These are phyloP conservation scores for Ranitomeya variabilis DNA, from an alignment of 2,113 vertebrate genomes.

Conservation along the genomic window DNA sequence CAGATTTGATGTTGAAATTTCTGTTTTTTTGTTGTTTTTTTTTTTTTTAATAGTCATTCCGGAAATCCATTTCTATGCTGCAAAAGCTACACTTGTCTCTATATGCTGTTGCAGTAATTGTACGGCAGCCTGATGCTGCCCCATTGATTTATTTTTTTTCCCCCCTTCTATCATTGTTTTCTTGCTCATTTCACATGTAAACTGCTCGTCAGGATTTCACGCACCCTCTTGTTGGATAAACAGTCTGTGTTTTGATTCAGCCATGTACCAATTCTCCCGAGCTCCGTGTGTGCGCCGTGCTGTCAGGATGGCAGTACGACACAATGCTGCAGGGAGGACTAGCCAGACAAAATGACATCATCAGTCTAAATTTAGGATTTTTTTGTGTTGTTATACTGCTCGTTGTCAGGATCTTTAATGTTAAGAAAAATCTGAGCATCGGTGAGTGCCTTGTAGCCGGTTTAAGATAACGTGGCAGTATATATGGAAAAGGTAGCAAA, in stretches of 20 bases:
- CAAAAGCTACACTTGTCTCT: not conserved
- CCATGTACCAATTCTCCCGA: not conserved
- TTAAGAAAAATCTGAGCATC: not conserved
- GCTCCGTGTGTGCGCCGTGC: conserved; percentile 5
- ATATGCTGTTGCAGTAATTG: not conserved
- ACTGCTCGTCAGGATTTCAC: not conserved
- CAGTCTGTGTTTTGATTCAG: conserved; percentile 37
- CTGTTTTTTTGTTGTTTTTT: too few species aligned
- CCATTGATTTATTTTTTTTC: not conserved
- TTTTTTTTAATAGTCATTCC: too few species aligned
- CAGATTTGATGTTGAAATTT: too few species aligned
- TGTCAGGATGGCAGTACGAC: not conserved
- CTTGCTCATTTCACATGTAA: not conserved
- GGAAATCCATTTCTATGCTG: too few species aligned
- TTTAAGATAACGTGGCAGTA: too few species aligned
- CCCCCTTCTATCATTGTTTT: not conserved
- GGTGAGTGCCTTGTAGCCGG: not conserved
- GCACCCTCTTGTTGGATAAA: conserved; percentile 37
- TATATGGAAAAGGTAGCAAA: too few species aligned
- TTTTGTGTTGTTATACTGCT: not conserved
- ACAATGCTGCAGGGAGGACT: not conserved
- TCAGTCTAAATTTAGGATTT: not conserved
- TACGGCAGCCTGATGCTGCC: not conserved
- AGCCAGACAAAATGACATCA: not conserved
- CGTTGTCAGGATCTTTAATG: not conserved